Base-by-base conservation (phyloP, 2,888 invertebrate genomes). In the Eupithecia centaureata region DNA sequence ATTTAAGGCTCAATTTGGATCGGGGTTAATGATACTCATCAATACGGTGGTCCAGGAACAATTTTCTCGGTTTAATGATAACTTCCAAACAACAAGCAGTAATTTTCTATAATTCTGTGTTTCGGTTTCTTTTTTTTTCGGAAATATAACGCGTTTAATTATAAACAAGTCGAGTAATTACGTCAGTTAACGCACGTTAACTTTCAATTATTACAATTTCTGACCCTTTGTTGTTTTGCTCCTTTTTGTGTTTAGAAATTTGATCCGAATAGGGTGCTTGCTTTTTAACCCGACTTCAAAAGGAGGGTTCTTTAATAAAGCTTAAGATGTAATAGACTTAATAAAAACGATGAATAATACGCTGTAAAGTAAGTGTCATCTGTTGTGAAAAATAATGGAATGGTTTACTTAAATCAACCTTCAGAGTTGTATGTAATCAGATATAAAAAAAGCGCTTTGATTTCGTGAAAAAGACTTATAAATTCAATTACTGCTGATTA, bases 31-130 rank as follows among this genome's bases (percentile, higher is more conserved):
- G 62, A 65, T 65, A 63, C 57, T 61, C 75, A 76, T 72, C 71
- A 65, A 74, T 72, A 74, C 73, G 60, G 52, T 67, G 70, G 63
- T 70, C 65, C 74, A 74, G 76, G 69, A 76, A 61, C 70, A 70
- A 70, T 70, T 70, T 70, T 77, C 78, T 77, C 74, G 67, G 72
- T 68, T 65, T 81, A 80, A 82, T 82, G 77, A 82, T 81, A 82
- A 79, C 76, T 81, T 74, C 70, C 59, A 72, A 77, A 82, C 73
- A 77, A 79, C 77, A 86, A 82, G 83, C 78, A 80, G 86, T 82
- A 88, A 89, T 90, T 89, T 86, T 69, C 77, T 85, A 83, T 85
- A 87, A 89, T 87, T 83, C 81, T 78, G 76, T 72, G 79, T 80
- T 84, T 80, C 82, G 82, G 84, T 79, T 78, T 76, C 81, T 81